Percentiles rank a stretch among this genome's conserved stretches.
Conservation (phyloP, 1,140 invertebrate species). For the Drosophila oshimai region DNA sequence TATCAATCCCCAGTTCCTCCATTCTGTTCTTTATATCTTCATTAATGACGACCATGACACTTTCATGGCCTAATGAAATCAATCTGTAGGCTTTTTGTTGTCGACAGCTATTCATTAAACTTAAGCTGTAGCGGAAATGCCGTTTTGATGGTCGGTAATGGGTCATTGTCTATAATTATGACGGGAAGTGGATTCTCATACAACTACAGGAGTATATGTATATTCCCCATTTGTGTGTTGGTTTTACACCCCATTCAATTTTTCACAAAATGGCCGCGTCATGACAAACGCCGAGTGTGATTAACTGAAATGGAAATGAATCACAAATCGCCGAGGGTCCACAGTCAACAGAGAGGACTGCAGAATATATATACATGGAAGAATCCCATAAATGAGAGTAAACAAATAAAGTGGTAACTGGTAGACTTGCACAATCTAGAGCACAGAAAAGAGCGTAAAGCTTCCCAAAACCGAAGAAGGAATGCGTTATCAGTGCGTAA, state of each 20-base stretch:
- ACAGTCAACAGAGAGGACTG: conserved; percentile 49
- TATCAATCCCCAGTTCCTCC: neutral
- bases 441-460: neutral
- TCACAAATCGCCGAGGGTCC: conserved; percentile 51
- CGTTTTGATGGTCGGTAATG: conserved; percentile 39
- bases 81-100: conserved; percentile 10
- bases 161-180: conserved; percentile 76
- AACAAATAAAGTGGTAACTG: conserved; percentile 58
- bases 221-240: neutral
- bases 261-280: conserved; percentile 47
- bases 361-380: neutral
- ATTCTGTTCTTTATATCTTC: conserved; percentile 19
- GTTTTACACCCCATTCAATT: conserved; percentile 17
- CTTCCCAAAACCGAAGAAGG: conserved; percentile 16
- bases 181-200: conserved; percentile 7
- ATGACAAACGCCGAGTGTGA: conserved; percentile 42
- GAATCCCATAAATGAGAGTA: conserved; percentile 15
- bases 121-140: conserved; percentile 52
- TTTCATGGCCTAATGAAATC: conserved; percentile 56
- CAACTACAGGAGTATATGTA: neutral
- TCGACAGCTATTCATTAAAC: conserved; percentile 58
- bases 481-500: conserved; percentile 64
- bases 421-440: conserved; percentile 53
- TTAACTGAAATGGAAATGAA: conserved; percentile 72
- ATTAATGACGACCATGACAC: conserved; percentile 10